Percentiles rank a stretch among this genome's conserved stretches.
Evolutionary conservation across 2,113 vertebrate genomes (phyloP).

Genomic region (Cervus canadensis): DNA sequence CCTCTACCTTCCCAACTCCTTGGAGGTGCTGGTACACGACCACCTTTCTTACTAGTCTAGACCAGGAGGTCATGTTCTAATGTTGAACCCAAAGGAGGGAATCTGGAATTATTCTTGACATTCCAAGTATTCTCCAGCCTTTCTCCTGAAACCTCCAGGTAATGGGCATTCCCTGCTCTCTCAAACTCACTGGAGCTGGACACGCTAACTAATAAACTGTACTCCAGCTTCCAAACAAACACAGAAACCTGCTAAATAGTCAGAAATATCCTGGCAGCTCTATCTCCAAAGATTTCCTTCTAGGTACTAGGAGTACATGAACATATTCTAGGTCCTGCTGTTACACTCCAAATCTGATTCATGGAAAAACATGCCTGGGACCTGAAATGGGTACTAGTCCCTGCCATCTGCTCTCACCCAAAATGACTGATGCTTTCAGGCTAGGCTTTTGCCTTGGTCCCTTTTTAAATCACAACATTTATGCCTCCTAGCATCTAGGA

Average conservation of each 20-base stretch:
- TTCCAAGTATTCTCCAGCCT: not conserved
- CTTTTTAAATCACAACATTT: not conserved
- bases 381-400: not conserved
- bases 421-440: not conserved
- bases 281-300: not conserved
- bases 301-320: not conserved
- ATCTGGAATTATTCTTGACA: not conserved
- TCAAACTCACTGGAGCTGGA: not conserved
- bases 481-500: not conserved
- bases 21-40: not conserved
- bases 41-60: not conserved
- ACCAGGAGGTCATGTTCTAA: not conserved
- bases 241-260: not conserved
- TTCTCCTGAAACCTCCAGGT: not conserved
- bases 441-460: not conserved
- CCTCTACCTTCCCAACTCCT: not conserved
- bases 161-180: not conserved
- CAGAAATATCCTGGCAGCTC: not conserved
- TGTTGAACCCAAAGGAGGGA: not conserved
- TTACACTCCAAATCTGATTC: not conserved
- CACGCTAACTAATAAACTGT: not conserved
- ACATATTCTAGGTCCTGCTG: not conserved
- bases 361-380: not conserved
- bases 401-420: not conserved
- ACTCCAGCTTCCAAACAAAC: not conserved